Percentiles rank a stretch among this genome's conserved stretches.
Evolutionary conservation across 2,888 invertebrate species (phyloP).

Genomic region (Scaptomyza caliginosa): DNA sequence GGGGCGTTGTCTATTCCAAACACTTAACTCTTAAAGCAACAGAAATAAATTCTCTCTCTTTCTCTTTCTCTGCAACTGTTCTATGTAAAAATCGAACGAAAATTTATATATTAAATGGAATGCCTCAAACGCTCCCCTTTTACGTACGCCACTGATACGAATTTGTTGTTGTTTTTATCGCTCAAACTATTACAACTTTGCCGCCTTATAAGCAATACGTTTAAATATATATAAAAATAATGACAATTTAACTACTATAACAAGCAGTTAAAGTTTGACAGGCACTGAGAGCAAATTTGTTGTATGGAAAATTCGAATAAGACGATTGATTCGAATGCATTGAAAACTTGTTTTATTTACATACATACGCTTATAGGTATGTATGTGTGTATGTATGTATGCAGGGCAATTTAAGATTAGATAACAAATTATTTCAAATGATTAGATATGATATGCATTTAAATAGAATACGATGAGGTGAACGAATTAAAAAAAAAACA

Average conservation of each 20-base stretch:
- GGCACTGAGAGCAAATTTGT: slow-evolving; percentile 26
- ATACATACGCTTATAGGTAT: no score
- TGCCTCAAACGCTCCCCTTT: not conserved
- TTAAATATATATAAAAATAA: slow-evolving; percentile 10
- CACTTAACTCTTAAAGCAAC: no score
- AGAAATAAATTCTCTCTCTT: no score
- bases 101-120: no score
- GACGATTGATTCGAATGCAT: slow-evolving; percentile 21
- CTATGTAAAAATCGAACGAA: no score
- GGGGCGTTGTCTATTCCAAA: slow-evolving; percentile 4
- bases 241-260: slow-evolving; percentile 9
- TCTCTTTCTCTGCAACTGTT: no score
- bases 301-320: slow-evolving; percentile 21
- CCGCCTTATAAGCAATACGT: slow-evolving; percentile 6
- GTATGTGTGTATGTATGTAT: not conserved
- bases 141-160: not conserved
- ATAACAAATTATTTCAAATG: slow-evolving; percentile 30
- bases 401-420: slow-evolving; percentile 29
- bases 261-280: slow-evolving; percentile 23
- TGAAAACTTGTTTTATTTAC: slow-evolving; percentile 11
- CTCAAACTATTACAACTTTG: slow-evolving; percentile 3
- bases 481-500: not conserved
- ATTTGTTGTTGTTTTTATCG: slow-evolving; percentile 9
- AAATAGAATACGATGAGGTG: slow-evolving; percentile 14
- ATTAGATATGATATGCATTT: slow-evolving; percentile 41